Evolutionary conservation across 2,113 vertebrate species (phyloP), one percentile per base, ranked within the genome.

Genomic region (Dasyurus viverrinus): DNA sequence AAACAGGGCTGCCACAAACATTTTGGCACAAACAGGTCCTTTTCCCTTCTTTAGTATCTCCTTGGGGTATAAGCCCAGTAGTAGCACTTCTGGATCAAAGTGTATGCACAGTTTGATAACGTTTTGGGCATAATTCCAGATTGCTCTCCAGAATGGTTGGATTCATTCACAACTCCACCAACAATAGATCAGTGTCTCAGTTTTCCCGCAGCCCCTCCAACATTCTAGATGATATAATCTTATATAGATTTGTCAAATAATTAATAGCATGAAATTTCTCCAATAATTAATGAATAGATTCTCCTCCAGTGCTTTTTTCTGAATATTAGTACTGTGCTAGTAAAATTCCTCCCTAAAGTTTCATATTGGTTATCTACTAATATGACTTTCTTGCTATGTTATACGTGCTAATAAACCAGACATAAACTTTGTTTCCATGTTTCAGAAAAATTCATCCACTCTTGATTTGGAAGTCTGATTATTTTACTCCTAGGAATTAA

Each of bases 211-310:
- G n/a, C n/a, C n/a, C n/a, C n/a, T n/a, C n/a, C n/a, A n/a, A n/a
- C n/a, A n/a, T n/a, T n/a, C n/a, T n/a, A 92, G n/a, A 91, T 96
- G 93, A 98, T 95, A 53, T 96, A 89, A 97, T 96, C 53, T 23
- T 54, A 94, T 22, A 46, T 27, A 94, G 91, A 94, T 48, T 94
- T 92, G 89, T 90, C 57, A 94, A 97, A 95, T 97, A 95, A 89
- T 94, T 94, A 94, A 94, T 94, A 94, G 89, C 22, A 46, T 50
- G 94, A 92, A 90, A 93, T n/a, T 94, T 92, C 89, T 92, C 89
- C 95, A 97, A 95, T 97, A 96, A 91, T 95, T 92, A 94, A 94
- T 94, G 93, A 91, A 92, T 46, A 93, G 54, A n/a, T 92, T 96
- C 50, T 96, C n/a, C 48, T 42, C 19, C n/a, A 42, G 23, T 84